Conservation (phyloP, 1,140 invertebrate genomes). For the Maniola jurtina region DNA sequence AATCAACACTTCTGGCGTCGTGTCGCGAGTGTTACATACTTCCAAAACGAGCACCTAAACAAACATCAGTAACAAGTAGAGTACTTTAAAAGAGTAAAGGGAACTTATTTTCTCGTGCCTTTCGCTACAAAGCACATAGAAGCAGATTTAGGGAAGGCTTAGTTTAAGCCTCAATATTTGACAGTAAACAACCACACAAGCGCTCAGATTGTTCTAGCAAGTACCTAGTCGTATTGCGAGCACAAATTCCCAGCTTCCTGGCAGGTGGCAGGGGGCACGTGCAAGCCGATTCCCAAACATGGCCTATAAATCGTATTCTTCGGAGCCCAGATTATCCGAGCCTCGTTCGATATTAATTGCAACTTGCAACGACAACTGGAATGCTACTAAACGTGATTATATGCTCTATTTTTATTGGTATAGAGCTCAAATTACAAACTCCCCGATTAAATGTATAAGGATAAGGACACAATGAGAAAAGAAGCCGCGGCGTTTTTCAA, state of each 20-base stretch:
- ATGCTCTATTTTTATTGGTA: background rate
- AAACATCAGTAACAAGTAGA: too few species aligned
- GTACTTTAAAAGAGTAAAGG: too few species aligned
- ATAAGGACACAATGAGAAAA: background rate
- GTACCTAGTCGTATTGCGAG: background rate
- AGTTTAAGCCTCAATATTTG: too few species aligned
- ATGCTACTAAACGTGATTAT: background rate
- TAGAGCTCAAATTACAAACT: slow-evolving; percentile 16
- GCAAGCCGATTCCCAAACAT: slow-evolving; percentile 6
- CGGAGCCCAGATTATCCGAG: slow-evolving; percentile 24
- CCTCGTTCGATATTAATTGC: slow-evolving; percentile 28
- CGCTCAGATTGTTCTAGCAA: background rate
- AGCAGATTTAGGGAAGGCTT: too few species aligned
- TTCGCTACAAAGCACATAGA: too few species aligned
- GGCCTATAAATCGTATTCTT: slow-evolving; percentile 22
- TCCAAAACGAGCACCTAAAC: too few species aligned
- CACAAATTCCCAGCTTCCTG: background rate
- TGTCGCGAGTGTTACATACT: too few species aligned
- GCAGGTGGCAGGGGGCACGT: slow-evolving; percentile 19
- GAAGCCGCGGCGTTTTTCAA: background rate
- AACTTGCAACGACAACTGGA: slow-evolving; percentile 14
- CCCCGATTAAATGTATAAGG: background rate
- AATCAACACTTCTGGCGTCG: too few species aligned
- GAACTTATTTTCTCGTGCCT: too few species aligned
- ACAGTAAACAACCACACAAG: too few species aligned